Evolutionary conservation across 1,140 invertebrate genomes (phyloP).

Genomic region (Asobara japonica): DNA sequence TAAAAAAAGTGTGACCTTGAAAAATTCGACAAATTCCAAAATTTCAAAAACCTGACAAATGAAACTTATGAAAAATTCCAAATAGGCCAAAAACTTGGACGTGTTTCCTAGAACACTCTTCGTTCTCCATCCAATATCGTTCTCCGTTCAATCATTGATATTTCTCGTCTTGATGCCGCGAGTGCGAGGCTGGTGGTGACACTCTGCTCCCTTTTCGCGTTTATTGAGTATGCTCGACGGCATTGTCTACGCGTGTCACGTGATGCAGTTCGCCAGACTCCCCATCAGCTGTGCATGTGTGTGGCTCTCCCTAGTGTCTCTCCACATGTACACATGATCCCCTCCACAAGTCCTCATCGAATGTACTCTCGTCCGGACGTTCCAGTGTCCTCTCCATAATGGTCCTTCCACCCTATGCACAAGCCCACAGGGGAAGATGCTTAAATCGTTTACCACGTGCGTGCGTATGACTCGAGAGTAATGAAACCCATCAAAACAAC

Average conservation of each 20-base stretch:
- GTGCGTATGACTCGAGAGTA: background rate
- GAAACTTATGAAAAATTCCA: no score
- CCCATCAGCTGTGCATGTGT: constrained; percentile 16
- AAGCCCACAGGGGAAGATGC: background rate
- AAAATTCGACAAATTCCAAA: no score
- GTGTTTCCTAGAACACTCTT: no score
- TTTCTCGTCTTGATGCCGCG: background rate
- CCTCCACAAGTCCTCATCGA: constrained; percentile 39
- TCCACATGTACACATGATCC: background rate
- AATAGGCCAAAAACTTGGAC: no score
- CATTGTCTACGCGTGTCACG: constrained; percentile 39
- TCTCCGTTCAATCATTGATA: background rate
- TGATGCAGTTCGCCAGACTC: constrained; percentile 34
- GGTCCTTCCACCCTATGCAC: background rate
- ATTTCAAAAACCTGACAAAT: no score
- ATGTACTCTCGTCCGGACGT: constrained; percentile 34
- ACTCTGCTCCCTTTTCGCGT: constrained; percentile 23
- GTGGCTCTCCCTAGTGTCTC: background rate
- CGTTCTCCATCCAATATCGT: background rate
- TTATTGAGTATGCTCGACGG: constrained; percentile 39
- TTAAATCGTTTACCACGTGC: background rate
- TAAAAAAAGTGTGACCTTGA: no score
- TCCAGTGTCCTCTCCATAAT: background rate
- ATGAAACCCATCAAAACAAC: background rate
- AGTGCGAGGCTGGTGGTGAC: background rate